These are phyloP conservation scores for Lophura swinhoii DNA, from an alignment of 2,797 vertebrate genomes.

Conservation along the genomic window DNA sequence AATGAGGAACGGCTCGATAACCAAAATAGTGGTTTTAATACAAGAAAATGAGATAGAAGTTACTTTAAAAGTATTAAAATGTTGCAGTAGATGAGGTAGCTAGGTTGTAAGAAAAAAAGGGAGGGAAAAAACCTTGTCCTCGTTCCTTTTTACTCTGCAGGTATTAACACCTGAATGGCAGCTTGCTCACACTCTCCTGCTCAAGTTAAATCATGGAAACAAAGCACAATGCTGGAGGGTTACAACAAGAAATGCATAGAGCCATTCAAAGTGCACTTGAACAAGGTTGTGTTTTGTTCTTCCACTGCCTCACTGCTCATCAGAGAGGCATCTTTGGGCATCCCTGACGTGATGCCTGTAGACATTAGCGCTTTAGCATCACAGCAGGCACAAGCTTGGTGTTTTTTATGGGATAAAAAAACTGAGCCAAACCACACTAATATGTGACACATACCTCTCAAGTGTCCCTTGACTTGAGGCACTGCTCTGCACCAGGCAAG, in stretches of 20 bases:
- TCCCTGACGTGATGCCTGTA: neutral
- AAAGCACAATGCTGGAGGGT: neutral
- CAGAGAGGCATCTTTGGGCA: neutral
- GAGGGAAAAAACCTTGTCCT: neutral
- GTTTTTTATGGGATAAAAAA: neutral
- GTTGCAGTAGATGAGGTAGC: neutral
- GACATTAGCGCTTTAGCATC: neutral
- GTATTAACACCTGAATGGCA: neutral
- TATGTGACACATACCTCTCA: neutral
- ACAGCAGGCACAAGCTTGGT: neutral
- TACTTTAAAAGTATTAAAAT: neutral
- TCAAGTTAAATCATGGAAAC: neutral
- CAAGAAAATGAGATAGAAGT: neutral
- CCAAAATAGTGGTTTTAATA: neutral
- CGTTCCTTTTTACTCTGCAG: neutral
- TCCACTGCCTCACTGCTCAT: neutral
- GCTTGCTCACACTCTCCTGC: neutral
- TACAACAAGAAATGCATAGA: neutral
- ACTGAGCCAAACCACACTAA: rapidly evolving
- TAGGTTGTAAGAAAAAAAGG: neutral
- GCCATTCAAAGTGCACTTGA: neutral
- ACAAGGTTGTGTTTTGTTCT: neutral
- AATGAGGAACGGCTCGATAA: neutral
- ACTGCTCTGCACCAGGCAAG: neutral
- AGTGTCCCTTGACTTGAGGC: neutral